Base-by-base conservation (phyloP, 2,113 vertebrate species). In the Egretta garzetta region DNA sequence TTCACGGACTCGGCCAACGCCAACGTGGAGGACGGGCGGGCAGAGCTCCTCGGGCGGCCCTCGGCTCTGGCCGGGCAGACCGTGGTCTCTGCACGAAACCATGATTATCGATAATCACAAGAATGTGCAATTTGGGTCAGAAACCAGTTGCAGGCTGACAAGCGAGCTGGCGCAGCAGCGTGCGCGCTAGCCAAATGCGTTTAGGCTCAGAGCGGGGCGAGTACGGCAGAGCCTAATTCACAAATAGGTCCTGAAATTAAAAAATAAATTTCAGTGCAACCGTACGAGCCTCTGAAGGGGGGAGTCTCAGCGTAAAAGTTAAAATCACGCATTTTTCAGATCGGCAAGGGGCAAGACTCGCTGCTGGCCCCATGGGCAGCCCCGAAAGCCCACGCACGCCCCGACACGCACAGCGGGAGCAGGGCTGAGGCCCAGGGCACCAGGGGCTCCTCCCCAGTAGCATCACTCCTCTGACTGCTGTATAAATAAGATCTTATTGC, bases 1-100 rank as follows among this genome's bases (percentile, higher is more conserved):
- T n/a, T 75, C 41, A 14, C 3, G 63, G 50, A 10, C 33, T 39
- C 27, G 37, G 45, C 58, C 64, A 23, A 14, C 0, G 0, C 58
- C 64, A 23, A 14, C 0, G 0, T 28, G 28, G 28, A 59, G 28
- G 17, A 32, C 0, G 12, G 39, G 62, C 0, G 9, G 53, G 12
- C n/a, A 41, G 39, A 52, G 32, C 41, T 71, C 39, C 37, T 58
- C 0, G 0, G 53, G 84, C 3, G 7, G n/a, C 23, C 50, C 27
- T 87, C 1, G 1, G 63, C 32, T 56, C 41, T 1, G 1, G 15
- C 35, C 8, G 62, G 22, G 70, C 56, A 70, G 35, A 37, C 15
- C 10, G 0, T 0, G 3, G 12, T 20, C 64, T 83, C 59, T 56
- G 53, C 80, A 7, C 17, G 60, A 80, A 67, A 30, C 45, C 59